Evolutionary conservation across 1,140 invertebrate species (phyloP).

Genomic region (Drosophila dunni): DNA sequence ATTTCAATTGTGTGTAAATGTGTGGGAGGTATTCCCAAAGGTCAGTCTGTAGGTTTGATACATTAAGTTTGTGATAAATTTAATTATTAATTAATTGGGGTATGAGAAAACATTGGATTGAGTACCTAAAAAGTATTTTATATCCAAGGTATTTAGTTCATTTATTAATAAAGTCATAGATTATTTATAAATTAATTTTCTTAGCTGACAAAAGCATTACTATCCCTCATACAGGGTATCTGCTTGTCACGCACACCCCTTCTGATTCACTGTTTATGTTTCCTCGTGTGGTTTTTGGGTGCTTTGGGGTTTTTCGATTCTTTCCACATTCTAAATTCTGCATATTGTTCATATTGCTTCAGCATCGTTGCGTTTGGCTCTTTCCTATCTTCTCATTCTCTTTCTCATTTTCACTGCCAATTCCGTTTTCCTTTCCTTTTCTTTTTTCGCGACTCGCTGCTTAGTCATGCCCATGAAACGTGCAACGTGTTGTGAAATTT

Average conservation of each 20-base stretch:
- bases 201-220: too few species aligned
- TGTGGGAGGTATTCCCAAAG: too few species aligned
- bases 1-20: neutral
- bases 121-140: too few species aligned
- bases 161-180: too few species aligned
- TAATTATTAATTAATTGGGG: too few species aligned
- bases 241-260: neutral
- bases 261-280: constrained; percentile 8
- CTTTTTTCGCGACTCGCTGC: constrained; percentile 41
- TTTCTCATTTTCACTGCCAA: too few species aligned
- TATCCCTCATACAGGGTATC: neutral
- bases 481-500: constrained; percentile 52
- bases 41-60: too few species aligned
- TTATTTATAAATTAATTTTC: too few species aligned
- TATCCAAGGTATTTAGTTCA: too few species aligned
- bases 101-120: too few species aligned
- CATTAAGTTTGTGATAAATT: too few species aligned
- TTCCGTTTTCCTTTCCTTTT: neutral
- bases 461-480: constrained; percentile 69
- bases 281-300: constrained; percentile 13
- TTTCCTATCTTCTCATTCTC: neutral
- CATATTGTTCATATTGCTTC: constrained; percentile 64
- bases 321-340: constrained; percentile 14
- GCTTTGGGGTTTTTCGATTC: constrained; percentile 1
- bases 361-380: constrained; percentile 45